Conservation (phyloP, 2,113 vertebrate genomes). For the Phainopepla nitens region DNA sequence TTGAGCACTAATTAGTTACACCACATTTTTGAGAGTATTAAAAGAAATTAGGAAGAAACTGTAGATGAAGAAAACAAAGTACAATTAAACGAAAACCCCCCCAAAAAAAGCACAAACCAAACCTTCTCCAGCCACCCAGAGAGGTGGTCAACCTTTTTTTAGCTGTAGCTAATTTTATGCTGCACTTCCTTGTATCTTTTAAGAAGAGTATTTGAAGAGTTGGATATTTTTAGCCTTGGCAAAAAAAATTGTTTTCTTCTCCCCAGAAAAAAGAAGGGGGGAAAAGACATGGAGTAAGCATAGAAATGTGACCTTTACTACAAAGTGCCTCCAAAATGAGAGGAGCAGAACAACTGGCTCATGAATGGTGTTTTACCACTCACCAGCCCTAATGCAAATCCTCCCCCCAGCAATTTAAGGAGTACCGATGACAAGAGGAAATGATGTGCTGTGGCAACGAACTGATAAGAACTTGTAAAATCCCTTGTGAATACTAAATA, state of each 20-base stretch:
- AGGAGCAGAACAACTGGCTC: neutral
- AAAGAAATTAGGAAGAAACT: neutral
- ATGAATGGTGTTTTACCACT: constrained; percentile 25
- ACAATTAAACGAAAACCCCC: neutral
- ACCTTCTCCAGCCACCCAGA: neutral
- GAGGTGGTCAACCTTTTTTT: neutral
- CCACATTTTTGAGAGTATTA: neutral
- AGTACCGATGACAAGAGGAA: constrained; percentile 64
- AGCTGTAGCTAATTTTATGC: constrained; percentile 20
- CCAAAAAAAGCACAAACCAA: neutral
- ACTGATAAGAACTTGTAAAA: constrained; percentile 66
- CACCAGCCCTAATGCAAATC: constrained; percentile 3
- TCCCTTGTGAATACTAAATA: constrained; percentile 62
- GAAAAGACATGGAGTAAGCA: neutral
- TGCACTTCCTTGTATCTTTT: constrained; percentile 28
- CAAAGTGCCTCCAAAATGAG: neutral
- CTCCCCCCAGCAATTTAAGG: constrained; percentile 4
- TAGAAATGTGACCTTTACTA: constrained; percentile 41
- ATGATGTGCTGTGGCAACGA: constrained; percentile 49
- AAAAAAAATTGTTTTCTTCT: neutral
- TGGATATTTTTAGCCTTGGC: constrained; percentile 39
- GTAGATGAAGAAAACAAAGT: neutral
- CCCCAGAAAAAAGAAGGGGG: neutral
- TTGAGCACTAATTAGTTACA: neutral
- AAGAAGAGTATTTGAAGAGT: neutral